A percentile compares a stretch with the other conserved stretches of the same genome.
These are phyloP conservation scores for Vulpes vulpes DNA, from an alignment of 2,113 vertebrate species.

Conservation along the genomic window DNA sequence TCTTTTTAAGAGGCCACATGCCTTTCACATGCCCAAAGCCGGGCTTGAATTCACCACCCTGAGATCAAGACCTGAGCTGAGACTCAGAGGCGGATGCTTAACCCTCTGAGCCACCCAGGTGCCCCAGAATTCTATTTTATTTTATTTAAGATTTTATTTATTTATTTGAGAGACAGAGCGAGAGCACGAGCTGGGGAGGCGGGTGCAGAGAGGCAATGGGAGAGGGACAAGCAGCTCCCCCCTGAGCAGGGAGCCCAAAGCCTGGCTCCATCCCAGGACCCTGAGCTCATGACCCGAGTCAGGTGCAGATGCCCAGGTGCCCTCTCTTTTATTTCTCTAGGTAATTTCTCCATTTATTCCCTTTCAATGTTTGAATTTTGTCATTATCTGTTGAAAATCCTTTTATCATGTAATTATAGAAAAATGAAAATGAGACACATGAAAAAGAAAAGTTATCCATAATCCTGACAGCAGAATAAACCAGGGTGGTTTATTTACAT, in stretches of 20 bases:
- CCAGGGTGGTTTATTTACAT: neutral
- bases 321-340: neutral
- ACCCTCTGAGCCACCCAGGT: neutral
- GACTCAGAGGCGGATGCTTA: neutral
- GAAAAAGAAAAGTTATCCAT: conserved; percentile 17
- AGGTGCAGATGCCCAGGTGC: neutral
- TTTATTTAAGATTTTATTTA: neutral
- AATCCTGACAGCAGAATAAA: neutral
- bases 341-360: neutral
- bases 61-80: neutral
- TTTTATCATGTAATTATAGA: conserved; percentile 32
- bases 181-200: neutral
- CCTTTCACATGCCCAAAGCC: neutral
- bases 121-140: neutral
- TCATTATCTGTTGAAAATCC: neutral
- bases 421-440: conserved; percentile 5
- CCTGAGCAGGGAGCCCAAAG: neutral
- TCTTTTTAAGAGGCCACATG: neutral
- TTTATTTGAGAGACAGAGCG: neutral
- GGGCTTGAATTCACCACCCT: neutral
- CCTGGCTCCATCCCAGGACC: neutral
- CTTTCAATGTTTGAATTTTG: neutral
- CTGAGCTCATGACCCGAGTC: neutral
- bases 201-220: neutral
- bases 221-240: neutral